Evolutionary conservation across 2,797 vertebrate species (phyloP).

Genomic region (Limnodromus scolopaceus): DNA sequence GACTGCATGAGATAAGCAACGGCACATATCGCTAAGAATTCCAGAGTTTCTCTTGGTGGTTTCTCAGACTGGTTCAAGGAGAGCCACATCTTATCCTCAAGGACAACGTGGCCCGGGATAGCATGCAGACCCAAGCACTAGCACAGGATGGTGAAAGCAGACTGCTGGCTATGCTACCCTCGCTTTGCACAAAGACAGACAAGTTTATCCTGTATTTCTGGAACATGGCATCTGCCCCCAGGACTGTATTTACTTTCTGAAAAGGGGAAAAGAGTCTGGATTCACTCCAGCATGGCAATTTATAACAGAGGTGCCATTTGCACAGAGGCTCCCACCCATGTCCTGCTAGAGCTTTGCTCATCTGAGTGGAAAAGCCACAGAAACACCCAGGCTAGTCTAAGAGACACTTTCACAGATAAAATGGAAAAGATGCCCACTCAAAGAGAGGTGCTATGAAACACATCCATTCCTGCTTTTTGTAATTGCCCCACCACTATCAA

Average conservation of each 20-base stretch:
- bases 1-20: rapidly evolving
- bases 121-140: not conserved
- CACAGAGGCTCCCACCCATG: not conserved
- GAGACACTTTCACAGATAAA: not conserved
- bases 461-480: not conserved
- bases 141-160: not conserved
- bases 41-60: not conserved
- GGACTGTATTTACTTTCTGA: not conserved
- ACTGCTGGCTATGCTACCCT: not conserved
- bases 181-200: not conserved
- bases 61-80: not conserved
- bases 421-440: not conserved
- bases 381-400: not conserved
- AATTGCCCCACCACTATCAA: not conserved
- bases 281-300: not conserved
- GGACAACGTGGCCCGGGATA: not conserved
- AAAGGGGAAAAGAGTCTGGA: not conserved
- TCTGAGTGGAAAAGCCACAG: not conserved
- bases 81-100: not conserved
- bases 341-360: not conserved
- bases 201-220: not conserved
- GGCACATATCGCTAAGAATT: not conserved
- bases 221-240: not conserved
- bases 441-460: not conserved
- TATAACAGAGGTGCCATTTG: not conserved